These are phyloP conservation scores for Pundamilia nyererei DNA, from an alignment of 2,113 vertebrate genomes.

Conservation along the genomic window DNA sequence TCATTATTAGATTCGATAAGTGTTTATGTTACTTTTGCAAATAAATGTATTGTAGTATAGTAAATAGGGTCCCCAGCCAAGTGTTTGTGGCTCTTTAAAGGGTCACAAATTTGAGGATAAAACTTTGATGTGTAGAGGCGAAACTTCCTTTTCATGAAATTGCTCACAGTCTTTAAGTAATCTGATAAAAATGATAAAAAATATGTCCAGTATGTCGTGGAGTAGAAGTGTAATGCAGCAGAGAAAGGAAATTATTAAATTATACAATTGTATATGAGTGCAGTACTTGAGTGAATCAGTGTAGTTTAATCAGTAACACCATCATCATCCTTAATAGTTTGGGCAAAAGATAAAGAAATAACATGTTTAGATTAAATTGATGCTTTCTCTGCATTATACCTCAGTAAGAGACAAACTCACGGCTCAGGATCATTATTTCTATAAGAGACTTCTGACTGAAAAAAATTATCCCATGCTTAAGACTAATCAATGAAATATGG, in stretches of 20 bases:
- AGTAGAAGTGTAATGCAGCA: not conserved
- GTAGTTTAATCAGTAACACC: not conserved
- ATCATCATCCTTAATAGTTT: not conserved
- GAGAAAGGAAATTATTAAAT: not conserved
- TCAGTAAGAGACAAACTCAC: not conserved
- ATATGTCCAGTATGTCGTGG: not conserved
- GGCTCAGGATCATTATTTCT: accelerated
- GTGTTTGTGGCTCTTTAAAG: not conserved
- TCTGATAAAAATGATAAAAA: not conserved
- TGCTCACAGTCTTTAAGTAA: not conserved
- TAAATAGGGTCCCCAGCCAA: not conserved
- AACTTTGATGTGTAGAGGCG: not conserved
- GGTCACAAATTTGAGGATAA: not conserved
- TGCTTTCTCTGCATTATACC: not conserved
- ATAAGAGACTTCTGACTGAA: not conserved
- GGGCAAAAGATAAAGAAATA: not conserved
- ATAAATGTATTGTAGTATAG: not conserved
- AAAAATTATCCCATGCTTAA: not conserved
- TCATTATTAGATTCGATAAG: not conserved
- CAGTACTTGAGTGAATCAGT: not conserved
- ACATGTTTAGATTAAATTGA: not conserved
- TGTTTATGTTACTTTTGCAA: not conserved
- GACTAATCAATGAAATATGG: not conserved
- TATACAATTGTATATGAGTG: not conserved
- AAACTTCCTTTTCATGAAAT: not conserved